phyloP scores from a whole-genome alignment of 2,797 vertebrate genomes.

The Pampus argenteus region DNA sequence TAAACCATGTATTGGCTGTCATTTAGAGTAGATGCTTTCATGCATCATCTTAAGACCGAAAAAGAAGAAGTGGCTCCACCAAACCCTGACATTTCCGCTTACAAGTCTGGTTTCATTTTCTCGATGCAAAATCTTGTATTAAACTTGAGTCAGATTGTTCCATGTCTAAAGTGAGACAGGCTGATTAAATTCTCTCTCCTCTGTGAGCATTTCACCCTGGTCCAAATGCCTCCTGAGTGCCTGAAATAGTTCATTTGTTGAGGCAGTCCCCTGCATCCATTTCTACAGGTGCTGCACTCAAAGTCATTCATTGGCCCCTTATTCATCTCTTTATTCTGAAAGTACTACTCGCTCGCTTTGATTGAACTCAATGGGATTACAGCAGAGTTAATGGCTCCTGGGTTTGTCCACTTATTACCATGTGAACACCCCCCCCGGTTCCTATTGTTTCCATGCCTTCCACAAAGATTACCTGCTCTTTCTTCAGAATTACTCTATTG shows the following conservation, averaged over 20 bases:
- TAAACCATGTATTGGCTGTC: conserved; percentile 7
- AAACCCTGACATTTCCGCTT: conserved; percentile 14
- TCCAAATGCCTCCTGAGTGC: conserved; percentile 43
- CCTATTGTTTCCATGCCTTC: conserved; percentile 75
- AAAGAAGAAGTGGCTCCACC: background rate
- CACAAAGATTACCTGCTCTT: conserved; percentile 74
- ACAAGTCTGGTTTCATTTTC: conserved; percentile 31
- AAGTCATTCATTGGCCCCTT: conserved; percentile 56
- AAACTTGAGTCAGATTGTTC: conserved; percentile 41
- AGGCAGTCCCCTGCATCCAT: conserved; percentile 40
- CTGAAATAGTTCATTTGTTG: conserved; percentile 44
- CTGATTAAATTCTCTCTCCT: conserved; percentile 51
- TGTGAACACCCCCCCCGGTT: conserved; percentile 70
- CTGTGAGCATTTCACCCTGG: conserved; percentile 34
- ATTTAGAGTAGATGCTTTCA: conserved; percentile 6
- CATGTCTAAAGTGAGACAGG: conserved; percentile 18
- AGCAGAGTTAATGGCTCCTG: conserved; percentile 77
- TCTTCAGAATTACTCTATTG: conserved; percentile 74
- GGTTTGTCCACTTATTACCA: conserved; percentile 80
- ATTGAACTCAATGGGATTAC: conserved; percentile 81
- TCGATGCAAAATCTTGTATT: conserved; percentile 15
- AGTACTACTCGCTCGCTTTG: conserved; percentile 66
- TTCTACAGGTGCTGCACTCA: conserved; percentile 58
- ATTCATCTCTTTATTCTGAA: conserved; percentile 63
- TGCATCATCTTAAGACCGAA: conserved; percentile 15